Evolutionary conservation across 2,888 invertebrate genomes (phyloP).

Genomic region (Plebejus argus): DNA sequence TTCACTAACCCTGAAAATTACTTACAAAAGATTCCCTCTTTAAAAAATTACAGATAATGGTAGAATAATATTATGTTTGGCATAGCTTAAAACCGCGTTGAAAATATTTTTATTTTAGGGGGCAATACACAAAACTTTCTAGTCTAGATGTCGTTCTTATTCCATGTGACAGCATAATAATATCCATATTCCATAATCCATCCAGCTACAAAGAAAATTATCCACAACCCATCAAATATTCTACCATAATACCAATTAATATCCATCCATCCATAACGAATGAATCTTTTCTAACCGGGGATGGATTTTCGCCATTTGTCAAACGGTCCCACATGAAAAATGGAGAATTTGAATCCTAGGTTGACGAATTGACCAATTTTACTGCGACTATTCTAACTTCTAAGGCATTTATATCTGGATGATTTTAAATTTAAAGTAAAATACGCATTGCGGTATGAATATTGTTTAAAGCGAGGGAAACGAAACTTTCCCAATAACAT

Average conservation of each 20-base stretch:
- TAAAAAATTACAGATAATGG: no score
- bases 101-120: no score
- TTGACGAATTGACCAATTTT: background rate
- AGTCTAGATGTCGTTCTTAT: no score
- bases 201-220: background rate
- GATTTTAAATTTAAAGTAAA: background rate
- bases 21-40: no score
- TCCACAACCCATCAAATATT: background rate
- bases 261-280: background rate
- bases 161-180: no score
- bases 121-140: no score
- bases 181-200: no score
- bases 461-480: no score
- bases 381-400: background rate
- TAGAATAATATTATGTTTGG: no score
- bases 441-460: background rate
- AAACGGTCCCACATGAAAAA: background rate
- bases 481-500: no score
- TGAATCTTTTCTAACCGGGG: conserved; percentile 23
- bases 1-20: no score
- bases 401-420: conserved; percentile 1
- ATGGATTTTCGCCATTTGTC: conserved; percentile 25
- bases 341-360: conserved; percentile 18
- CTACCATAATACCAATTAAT: conserved; percentile 21
- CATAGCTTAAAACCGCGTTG: no score